These are phyloP conservation scores for Agapornis canus DNA, from an alignment of 2,797 vertebrate species.

Conservation along the genomic window DNA sequence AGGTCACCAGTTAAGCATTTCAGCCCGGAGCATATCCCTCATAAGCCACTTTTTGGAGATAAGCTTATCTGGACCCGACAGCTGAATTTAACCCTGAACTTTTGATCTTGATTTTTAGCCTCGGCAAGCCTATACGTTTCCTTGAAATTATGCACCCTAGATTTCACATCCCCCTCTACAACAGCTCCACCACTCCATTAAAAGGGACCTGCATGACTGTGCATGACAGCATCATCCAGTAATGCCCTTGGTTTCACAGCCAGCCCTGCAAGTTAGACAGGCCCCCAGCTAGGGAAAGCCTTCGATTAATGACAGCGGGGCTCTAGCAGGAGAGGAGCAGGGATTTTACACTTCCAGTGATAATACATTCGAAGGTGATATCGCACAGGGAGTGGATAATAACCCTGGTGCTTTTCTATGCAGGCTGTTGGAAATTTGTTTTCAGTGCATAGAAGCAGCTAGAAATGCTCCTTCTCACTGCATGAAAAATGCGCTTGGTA, in stretches of 20 bases:
- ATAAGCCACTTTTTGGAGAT: slow-evolving; percentile 66
- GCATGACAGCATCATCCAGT: slow-evolving; percentile 8
- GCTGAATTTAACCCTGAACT: slow-evolving; percentile 69
- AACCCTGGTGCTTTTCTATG: not conserved
- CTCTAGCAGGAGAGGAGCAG: not conserved
- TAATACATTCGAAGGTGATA: slow-evolving; percentile 24
- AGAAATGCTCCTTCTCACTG: not conserved
- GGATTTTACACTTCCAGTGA: slow-evolving; percentile 6
- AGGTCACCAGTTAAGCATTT: slow-evolving; percentile 33
- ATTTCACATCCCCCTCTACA: not conserved
- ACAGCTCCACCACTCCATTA: not conserved
- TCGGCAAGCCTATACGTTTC: not conserved
- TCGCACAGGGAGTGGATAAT: slow-evolving; percentile 12
- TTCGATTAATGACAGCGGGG: slow-evolving; percentile 20
- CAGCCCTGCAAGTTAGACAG: slow-evolving; percentile 10
- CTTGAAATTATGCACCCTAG: slow-evolving; percentile 13
- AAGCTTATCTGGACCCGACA: slow-evolving; percentile 61
- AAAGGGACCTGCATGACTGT: not conserved
- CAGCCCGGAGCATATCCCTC: slow-evolving; percentile 44
- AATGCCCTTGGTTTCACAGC: slow-evolving; percentile 44
- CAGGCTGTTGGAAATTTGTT: not conserved
- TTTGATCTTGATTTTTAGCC: slow-evolving; percentile 56
- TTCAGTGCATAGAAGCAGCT: slow-evolving; percentile 2
- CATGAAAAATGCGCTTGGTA: slow-evolving; percentile 40
- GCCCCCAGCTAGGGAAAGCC: not conserved